Evolutionary conservation across 2,797 vertebrate genomes (phyloP).

Genomic region (Ceryle rudis): DNA sequence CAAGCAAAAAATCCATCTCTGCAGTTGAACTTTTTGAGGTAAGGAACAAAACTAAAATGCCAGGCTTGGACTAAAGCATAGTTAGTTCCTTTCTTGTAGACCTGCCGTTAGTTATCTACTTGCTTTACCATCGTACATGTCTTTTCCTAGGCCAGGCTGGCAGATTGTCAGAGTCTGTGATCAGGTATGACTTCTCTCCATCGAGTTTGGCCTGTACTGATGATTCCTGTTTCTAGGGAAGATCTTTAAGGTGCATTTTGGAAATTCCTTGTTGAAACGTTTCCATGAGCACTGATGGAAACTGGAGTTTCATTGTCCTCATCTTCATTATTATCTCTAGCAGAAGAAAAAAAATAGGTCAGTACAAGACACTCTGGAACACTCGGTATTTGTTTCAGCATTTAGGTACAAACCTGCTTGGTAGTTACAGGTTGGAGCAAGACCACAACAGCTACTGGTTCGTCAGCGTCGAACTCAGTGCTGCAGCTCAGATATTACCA

Average conservation of each 20-base stretch:
- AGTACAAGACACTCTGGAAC: neutral
- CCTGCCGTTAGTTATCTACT: neutral
- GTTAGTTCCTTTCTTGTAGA: neutral
- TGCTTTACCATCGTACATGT: neutral
- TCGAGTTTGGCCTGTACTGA: neutral
- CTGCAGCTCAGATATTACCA: neutral
- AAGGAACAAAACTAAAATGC: neutral
- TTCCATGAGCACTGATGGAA: neutral
- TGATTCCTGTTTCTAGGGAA: neutral
- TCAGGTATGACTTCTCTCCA: neutral
- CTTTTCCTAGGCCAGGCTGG: neutral
- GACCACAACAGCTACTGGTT: neutral
- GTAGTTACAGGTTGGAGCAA: neutral
- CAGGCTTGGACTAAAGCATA: neutral
- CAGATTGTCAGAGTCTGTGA: neutral
- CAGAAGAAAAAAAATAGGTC: neutral
- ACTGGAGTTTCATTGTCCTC: neutral
- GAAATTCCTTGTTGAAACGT: neutral
- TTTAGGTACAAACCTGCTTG: neutral
- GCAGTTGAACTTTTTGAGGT: neutral
- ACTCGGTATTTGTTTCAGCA: fast-evolving
- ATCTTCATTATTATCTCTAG: neutral
- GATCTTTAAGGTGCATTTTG: neutral
- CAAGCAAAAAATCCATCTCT: neutral
- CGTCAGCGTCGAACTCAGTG: neutral